phyloP scores from a whole-genome alignment of 2,113 vertebrate genomes.

The Osmerus mordax region DNA sequence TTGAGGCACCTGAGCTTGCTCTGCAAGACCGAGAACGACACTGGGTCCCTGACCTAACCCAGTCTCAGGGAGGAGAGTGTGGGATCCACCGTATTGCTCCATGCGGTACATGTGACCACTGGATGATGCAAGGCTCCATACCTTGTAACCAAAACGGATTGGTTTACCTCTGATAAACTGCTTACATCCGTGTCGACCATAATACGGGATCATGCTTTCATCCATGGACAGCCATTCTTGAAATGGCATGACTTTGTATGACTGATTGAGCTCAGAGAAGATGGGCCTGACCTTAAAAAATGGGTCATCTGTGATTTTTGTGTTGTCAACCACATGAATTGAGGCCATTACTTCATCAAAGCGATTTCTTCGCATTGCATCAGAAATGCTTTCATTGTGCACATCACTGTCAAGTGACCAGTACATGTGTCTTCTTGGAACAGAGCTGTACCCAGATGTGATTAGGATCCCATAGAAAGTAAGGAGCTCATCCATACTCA shows the following conservation, averaged over 20 bases:
- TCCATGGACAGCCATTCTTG: no score
- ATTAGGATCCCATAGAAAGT: constrained; percentile 32
- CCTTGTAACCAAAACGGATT: constrained; percentile 38
- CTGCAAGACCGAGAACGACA: constrained; percentile 16
- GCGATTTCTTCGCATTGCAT: constrained; percentile 20
- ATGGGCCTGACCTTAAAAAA: constrained; percentile 27
- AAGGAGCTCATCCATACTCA: constrained; percentile 13
- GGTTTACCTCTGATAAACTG: constrained; percentile 33
- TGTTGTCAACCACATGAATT: constrained; percentile 35
- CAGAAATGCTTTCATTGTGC: constrained; percentile 4
- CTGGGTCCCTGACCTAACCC: constrained; percentile 26
- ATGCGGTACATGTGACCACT: constrained; percentile 26
- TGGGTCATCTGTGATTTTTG: constrained; percentile 22
- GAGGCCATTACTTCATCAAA: constrained; percentile 34
- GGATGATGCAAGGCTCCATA: constrained; percentile 33
- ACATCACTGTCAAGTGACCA: constrained; percentile 13
- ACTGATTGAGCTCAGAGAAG: constrained; percentile 11
- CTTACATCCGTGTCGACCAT: no score
- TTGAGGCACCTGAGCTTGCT: constrained; percentile 18
- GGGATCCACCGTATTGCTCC: constrained; percentile 28
- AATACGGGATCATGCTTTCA: no score
- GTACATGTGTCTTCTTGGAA: not conserved
- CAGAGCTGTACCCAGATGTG: not conserved
- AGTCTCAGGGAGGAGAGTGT: constrained; percentile 31
- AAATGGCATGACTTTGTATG: constrained; percentile 4